Evolutionary conservation across 2,888 invertebrate genomes (phyloP).

Genomic region (Boloria euphrosyne): DNA sequence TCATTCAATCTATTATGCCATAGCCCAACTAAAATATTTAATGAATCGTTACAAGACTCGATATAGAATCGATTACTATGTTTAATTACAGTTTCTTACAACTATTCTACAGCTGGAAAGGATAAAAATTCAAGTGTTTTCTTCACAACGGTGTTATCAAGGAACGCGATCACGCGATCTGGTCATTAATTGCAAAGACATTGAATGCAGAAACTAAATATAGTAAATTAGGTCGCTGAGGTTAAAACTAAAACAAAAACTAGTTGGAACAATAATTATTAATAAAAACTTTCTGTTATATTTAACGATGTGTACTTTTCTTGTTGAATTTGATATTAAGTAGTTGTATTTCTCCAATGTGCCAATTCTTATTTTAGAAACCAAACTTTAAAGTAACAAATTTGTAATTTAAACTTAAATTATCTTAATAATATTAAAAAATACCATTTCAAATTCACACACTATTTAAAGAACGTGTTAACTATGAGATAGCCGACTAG

Average conservation of each 20-base stretch:
- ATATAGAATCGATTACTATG: not conserved
- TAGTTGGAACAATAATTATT: constrained; percentile 9
- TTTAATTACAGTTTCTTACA: not conserved
- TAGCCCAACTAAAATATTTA: too few species aligned
- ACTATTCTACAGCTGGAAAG: not conserved
- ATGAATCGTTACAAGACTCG: too few species aligned
- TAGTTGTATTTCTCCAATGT: too few species aligned
- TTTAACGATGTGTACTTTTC: not conserved
- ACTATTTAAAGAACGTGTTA: not conserved
- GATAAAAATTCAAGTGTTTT: constrained; percentile 19
- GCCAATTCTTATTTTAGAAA: too few species aligned
- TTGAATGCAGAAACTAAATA: constrained; percentile 35
- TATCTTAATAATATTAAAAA: not conserved
- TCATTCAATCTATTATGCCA: too few species aligned
- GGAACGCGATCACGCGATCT: constrained; percentile 37
- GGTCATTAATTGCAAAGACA: constrained; percentile 38
- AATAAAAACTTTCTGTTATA: constrained; percentile 2
- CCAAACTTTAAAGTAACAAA: too few species aligned
- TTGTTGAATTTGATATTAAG: too few species aligned
- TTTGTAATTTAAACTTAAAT: too few species aligned
- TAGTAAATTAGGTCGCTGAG: constrained; percentile 31
- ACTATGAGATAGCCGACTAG: constrained; percentile 10
- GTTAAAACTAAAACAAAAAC: constrained; percentile 6
- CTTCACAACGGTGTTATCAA: constrained; percentile 26
- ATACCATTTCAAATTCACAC: not conserved